Conservation (phyloP, 2,888 invertebrate species). For the Mellilla xanthometata region DNA sequence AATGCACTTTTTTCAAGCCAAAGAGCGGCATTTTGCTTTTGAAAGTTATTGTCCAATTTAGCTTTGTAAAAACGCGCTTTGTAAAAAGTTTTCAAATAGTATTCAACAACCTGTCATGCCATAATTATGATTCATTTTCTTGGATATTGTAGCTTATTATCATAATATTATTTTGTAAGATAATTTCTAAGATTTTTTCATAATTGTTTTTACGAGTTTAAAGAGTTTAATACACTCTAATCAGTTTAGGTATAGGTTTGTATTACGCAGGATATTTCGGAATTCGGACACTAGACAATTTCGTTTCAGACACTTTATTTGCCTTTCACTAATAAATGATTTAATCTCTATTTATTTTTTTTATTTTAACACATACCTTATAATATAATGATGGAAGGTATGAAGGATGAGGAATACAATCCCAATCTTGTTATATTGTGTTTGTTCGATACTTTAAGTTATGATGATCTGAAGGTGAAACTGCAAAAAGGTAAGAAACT, state of each 20-base stretch:
- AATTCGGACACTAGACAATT: conserved; percentile 17
- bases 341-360: conserved; percentile 44
- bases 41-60: conserved; percentile 26
- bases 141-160: conserved; percentile 34
- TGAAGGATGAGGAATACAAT: too few relatives aligned
- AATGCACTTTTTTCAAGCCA: conserved; percentile 50
- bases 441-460: too few relatives aligned
- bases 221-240: conserved; percentile 2
- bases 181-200: conserved; percentile 27
- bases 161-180: conserved; percentile 42
- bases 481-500: conserved; percentile 44
- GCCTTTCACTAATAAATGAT: conserved; percentile 68
- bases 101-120: conserved; percentile 43
- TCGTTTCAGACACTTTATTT: conserved; percentile 44
- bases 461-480: too few relatives aligned
- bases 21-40: conserved; percentile 55
- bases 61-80: conserved; percentile 59
- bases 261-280: conserved; percentile 23
- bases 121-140: conserved; percentile 27
- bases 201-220: conserved; percentile 8
- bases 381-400: too few relatives aligned
- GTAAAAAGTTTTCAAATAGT: conserved; percentile 28
- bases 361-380: conserved; percentile 15
- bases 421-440: too few relatives aligned
- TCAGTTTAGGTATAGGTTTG: conserved; percentile 28